Evolutionary conservation across 2,888 invertebrate species (phyloP), one percentile per base, ranked within the genome.

Genomic region (Cyclophora punctaria): DNA sequence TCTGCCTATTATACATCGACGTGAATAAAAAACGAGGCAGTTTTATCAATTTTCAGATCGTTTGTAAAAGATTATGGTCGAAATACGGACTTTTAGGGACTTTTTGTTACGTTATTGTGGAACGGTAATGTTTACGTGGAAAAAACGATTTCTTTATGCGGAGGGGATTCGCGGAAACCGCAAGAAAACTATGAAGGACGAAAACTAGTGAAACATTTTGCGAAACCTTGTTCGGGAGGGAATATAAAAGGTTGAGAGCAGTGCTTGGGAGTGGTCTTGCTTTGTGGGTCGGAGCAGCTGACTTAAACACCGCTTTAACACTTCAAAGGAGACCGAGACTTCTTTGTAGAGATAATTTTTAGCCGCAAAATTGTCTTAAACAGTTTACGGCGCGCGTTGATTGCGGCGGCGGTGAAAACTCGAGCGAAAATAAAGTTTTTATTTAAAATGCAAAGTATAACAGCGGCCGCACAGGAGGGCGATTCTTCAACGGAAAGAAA

Each of bases 391-490:
- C 48, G 59, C 58, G 71, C 77, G 78, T 79, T 82, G 79, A 84
- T 83, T 84, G 83, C 80, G 78, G 76, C 72, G 80, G 78, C 71
- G 76, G 80, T 69, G 63, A 72, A 78, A 80, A 83, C 75, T 80
- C 20, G 54, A 77, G 71, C 71, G 71, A 80, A 83, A 83, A 82
- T 78, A 76, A 83, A 84, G 78, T 80, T 83, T 83, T 76, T 75
- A 83, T 81, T 83, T 82, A 82, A 83, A 85, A 84, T 83, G 78
- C 77, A 82, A 78, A 79, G 76, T 76, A 80, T 80, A 78, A 73
- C 68, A 69, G 60, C 62, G 67, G 60, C 54, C 64, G 63, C 48
- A 56, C 5, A 48, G 47, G 45, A 47, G 65, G 57, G 54, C 58
- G 64, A 20, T 20, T 20, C 20, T 20, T 20, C 20, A 20, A 20